Evolutionary conservation across 2,888 invertebrate species (phyloP).

Genomic region (Dasypogon diadema): DNA sequence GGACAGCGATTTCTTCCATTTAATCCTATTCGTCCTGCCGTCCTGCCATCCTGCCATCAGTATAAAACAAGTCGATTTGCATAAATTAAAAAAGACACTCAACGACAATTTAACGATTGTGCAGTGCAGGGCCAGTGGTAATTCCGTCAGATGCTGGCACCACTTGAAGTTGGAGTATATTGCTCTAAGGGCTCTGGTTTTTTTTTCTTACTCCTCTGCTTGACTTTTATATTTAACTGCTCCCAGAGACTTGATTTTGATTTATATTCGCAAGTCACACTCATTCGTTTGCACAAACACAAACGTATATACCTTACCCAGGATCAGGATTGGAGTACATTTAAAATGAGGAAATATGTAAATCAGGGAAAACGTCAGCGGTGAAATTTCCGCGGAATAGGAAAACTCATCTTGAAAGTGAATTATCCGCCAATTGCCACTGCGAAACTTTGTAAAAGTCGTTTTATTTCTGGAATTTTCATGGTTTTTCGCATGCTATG

Average conservation of each 20-base stretch:
- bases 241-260: constrained; percentile 29
- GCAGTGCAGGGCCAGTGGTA: constrained; percentile 15
- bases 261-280: constrained; percentile 11
- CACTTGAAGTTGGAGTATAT: neutral
- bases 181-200: neutral
- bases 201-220: neutral
- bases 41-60: neutral
- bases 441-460: constrained; percentile 33
- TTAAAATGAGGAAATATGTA: constrained; percentile 41
- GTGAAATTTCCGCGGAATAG: neutral
- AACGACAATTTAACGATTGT: constrained; percentile 52
- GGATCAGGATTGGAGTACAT: neutral
- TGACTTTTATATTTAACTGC: neutral
- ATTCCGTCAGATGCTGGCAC: constrained; percentile 22
- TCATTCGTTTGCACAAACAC: neutral
- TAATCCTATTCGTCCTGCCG: neutral
- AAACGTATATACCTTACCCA: neutral
- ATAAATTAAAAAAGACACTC: constrained; percentile 52
- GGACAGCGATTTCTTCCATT: too few species aligned
- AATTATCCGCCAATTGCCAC: constrained; percentile 48
- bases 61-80: constrained; percentile 54
- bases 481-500: constrained; percentile 25
- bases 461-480: constrained; percentile 27
- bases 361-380: constrained; percentile 17
- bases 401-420: constrained; percentile 40